phyloP scores from a whole-genome alignment of 2,113 vertebrate genomes.

The Eulemur rufifrons region DNA sequence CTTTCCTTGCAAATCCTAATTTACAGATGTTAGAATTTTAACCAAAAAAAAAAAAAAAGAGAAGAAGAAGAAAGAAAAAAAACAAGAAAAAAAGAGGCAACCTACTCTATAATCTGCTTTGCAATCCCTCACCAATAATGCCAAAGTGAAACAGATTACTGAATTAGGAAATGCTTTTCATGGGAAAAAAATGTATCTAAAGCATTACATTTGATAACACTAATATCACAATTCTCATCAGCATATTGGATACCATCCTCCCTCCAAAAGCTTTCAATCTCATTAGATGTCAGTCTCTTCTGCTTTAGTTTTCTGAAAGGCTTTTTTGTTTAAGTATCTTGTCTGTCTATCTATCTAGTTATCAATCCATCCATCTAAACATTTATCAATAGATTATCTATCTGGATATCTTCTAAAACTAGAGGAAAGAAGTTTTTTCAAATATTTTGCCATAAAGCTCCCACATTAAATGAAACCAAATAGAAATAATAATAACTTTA shows the following conservation, averaged over 20 bases:
- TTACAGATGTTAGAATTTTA: slow-evolving; percentile 76
- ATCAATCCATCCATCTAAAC: background rate
- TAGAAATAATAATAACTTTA: background rate
- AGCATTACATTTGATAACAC: slow-evolving; percentile 53
- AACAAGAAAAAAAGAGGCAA: slow-evolving; percentile 29
- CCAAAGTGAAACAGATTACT: slow-evolving; percentile 76
- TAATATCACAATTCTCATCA: slow-evolving; percentile 61
- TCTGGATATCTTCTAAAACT: background rate
- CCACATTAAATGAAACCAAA: background rate
- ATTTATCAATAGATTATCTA: background rate
- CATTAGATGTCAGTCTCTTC: background rate
- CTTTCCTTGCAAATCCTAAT: slow-evolving; percentile 79
- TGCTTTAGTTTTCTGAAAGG: background rate
- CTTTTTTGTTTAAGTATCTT: background rate
- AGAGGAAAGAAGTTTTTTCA: background rate
- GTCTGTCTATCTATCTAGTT: background rate
- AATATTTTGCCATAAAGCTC: background rate
- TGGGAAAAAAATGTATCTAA: slow-evolving; percentile 49
- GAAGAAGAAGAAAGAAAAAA: background rate
- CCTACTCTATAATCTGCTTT: slow-evolving; percentile 75
- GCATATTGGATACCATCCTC: slow-evolving; percentile 4
- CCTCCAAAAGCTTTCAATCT: slow-evolving; percentile 43
- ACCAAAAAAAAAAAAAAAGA: slow-evolving; percentile 19
- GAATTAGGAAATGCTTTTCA: slow-evolving; percentile 51
- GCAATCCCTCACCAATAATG: slow-evolving; percentile 49